Percentiles rank a stretch among this genome's conserved stretches.
Conservation (phyloP, 2,888 invertebrate genomes). For the Malacosoma neustria region DNA sequence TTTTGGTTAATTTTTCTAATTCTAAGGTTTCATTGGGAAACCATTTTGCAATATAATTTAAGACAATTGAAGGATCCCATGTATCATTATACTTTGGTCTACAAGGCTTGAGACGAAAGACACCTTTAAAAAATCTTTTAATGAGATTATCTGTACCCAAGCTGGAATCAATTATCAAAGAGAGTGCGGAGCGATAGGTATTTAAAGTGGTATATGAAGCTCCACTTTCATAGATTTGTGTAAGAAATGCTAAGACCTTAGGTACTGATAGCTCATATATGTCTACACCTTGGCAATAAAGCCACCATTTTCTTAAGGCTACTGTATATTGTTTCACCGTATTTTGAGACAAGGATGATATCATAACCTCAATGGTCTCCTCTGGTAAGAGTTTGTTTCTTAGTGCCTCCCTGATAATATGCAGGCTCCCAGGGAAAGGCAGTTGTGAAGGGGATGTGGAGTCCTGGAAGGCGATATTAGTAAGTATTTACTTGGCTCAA, state of each 20-base stretch:
- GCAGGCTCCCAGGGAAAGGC: slow-evolving; percentile 13
- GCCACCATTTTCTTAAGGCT: slow-evolving; percentile 9
- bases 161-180: too few relatives aligned
- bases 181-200: slow-evolving; percentile 5
- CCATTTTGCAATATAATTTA: background rate
- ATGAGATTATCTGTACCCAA: too few relatives aligned
- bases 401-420: slow-evolving; percentile 14
- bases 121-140: slow-evolving; percentile 13
- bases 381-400: slow-evolving; percentile 5
- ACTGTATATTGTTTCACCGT: slow-evolving; percentile 4
- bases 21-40: background rate
- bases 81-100: slow-evolving; percentile 12
- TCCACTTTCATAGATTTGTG: too few relatives aligned
- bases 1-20: background rate
- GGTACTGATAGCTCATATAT: too few relatives aligned
- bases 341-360: slow-evolving; percentile 11
- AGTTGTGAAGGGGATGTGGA: slow-evolving; percentile 10
- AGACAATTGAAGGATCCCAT: slow-evolving; percentile 5
- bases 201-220: slow-evolving; percentile 10
- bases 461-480: slow-evolving; percentile 15
- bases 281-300: slow-evolving; percentile 8
- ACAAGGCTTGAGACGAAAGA: slow-evolving; percentile 9
- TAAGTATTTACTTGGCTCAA: slow-evolving; percentile 11
- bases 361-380: slow-evolving; percentile 8
- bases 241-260: too few relatives aligned